A percentile compares a stretch with the other conserved stretches of the same genome.
phyloP scores from a whole-genome alignment of 2,113 vertebrate species.

The Chlamydotis undulata region DNA sequence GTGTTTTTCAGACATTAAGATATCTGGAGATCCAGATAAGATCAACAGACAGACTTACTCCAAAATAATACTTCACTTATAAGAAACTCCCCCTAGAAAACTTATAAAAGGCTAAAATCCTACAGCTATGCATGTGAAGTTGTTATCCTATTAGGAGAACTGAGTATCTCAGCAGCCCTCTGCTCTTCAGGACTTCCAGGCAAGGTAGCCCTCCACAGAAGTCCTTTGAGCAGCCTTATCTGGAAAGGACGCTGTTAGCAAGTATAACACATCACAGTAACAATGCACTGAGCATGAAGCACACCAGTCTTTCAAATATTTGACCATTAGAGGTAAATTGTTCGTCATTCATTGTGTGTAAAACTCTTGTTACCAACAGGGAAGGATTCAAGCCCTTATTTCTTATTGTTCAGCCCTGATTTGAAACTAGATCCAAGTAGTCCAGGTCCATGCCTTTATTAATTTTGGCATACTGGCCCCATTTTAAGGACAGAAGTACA shows the following conservation, averaged over 20 bases:
- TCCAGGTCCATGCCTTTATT: background rate
- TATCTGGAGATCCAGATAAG: background rate
- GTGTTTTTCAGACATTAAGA: background rate
- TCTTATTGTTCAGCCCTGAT: background rate
- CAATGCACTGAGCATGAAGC: background rate
- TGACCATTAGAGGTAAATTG: background rate
- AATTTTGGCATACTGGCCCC: background rate
- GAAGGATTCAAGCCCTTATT: background rate
- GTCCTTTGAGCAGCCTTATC: background rate
- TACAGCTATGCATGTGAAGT: background rate
- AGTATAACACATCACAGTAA: background rate
- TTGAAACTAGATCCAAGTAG: background rate
- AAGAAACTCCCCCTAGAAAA: background rate
- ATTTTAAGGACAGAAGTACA: background rate
- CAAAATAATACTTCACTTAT: background rate
- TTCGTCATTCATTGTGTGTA: background rate
- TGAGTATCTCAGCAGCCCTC: background rate
- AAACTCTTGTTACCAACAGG: accelerated
- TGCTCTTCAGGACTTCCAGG: background rate
- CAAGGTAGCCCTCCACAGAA: background rate
- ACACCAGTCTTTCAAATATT: background rate
- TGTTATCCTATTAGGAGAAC: background rate
- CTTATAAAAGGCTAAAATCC: background rate
- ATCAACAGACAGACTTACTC: background rate
- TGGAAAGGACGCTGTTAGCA: background rate